A percentile compares a stretch with the other conserved stretches of the same genome.
Conservation (phyloP, 1,140 invertebrate species). For the Chlorops oryzae region DNA sequence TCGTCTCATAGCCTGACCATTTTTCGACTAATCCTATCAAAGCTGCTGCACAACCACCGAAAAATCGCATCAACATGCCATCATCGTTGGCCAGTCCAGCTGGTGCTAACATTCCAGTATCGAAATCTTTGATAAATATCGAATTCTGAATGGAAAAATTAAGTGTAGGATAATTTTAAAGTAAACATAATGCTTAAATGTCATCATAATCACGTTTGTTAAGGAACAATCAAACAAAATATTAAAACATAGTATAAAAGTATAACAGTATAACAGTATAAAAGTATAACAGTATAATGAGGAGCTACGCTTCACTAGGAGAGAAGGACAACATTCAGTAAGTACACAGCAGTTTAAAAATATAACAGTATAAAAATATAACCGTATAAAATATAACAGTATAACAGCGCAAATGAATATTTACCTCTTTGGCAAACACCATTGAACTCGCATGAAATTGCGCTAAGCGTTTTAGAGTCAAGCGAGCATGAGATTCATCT, state of each 20-base stretch:
- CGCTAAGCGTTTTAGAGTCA: conserved; percentile 35
- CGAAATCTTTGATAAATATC: conserved; percentile 22
- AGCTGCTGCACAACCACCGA: conserved; percentile 34
- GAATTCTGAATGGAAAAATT: conserved; percentile 28
- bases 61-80: conserved; percentile 24
- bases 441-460: conserved; percentile 42
- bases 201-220: too few species aligned
- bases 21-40: conserved; percentile 36
- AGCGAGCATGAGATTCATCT: conserved; percentile 26
- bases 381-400: too few species aligned
- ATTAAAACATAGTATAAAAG: too few species aligned
- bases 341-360: too few species aligned
- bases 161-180: background rate
- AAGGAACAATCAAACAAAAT: too few species aligned
- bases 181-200: background rate
- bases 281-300: too few species aligned
- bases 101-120: conserved; percentile 30
- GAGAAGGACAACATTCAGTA: too few species aligned
- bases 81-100: conserved; percentile 22
- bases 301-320: too few species aligned
- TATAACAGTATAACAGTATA: too few species aligned
- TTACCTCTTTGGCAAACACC: conserved; percentile 27
- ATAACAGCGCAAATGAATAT: too few species aligned
- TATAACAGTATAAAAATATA: too few species aligned
- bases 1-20: conserved; percentile 43